Conservation (phyloP, 92 coral and sea anemone species). For the Siderastrea siderea region DNA sequence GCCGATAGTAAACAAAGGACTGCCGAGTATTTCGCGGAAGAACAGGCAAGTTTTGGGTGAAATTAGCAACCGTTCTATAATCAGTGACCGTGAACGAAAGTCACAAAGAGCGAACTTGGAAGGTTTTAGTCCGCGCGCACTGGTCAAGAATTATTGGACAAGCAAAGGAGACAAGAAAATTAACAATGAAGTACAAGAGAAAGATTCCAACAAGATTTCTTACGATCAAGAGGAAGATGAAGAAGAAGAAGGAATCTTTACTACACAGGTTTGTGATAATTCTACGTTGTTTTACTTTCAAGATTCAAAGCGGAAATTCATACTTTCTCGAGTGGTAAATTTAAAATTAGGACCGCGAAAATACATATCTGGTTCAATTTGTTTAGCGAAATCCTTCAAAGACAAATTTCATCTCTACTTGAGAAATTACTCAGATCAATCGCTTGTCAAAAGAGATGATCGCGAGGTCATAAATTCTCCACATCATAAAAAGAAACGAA, state of each 20-base stretch:
- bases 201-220: neutral
- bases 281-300: conserved; percentile 7
- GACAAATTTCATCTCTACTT: neutral
- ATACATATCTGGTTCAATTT: neutral
- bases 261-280: conserved; percentile 46
- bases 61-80: conserved; percentile 14
- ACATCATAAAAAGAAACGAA: neutral
- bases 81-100: conserved; percentile 16
- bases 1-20: conserved; percentile 54
- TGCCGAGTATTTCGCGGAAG: conserved; percentile 19
- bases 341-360: neutral
- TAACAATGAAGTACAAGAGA: conserved; percentile 1
- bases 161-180: conserved; percentile 39
- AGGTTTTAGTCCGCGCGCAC: conserved; percentile 44
- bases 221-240: conserved; percentile 15
- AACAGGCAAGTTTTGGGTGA: conserved; percentile 31
- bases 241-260: conserved; percentile 71
- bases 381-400: neutral
- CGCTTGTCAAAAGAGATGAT: neutral
- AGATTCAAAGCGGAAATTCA: neutral
- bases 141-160: conserved; percentile 43
- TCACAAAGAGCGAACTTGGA: conserved; percentile 25
- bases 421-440: neutral
- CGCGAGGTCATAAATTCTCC: neutral
- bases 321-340: neutral